Conservation (phyloP, 1,140 invertebrate species). For the Drosophila parabipectinata region DNA sequence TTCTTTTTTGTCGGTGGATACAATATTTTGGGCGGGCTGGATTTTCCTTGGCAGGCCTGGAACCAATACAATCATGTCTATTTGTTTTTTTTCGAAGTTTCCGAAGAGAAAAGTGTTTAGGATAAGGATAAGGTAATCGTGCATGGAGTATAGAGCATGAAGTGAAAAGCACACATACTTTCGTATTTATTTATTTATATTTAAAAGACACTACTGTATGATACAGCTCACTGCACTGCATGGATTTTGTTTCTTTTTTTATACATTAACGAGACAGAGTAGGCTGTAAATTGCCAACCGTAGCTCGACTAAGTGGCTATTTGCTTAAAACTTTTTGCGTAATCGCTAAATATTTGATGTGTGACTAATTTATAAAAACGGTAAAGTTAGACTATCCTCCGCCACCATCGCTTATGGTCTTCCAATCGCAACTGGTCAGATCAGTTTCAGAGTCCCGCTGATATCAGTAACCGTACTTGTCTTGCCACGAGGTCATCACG, state of each 20-base stretch:
- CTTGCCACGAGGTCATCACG: constrained; percentile 96
- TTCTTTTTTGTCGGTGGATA: too few species aligned
- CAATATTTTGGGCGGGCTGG: too few species aligned
- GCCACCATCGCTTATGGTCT: background rate
- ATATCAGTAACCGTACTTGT: constrained; percentile 87
- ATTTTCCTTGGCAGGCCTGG: too few species aligned
- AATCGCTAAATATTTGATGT: constrained; percentile 43
- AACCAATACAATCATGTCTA: too few species aligned
- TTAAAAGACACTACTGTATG: constrained; percentile 60
- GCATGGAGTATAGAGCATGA: constrained; percentile 1
- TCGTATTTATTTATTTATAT: constrained; percentile 34
- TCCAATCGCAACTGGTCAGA: constrained; percentile 2
- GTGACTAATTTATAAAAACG: constrained; percentile 59
- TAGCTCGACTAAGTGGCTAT: constrained; percentile 38
- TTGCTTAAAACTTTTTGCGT: constrained; percentile 60
- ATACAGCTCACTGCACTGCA: constrained; percentile 41
- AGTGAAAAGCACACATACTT: background rate
- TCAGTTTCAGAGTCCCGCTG: constrained; percentile 8
- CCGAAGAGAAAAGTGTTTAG: background rate
- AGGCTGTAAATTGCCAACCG: constrained; percentile 11
- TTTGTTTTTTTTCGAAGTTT: too few species aligned
- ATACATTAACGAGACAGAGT: constrained; percentile 38
- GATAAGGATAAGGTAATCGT: background rate
- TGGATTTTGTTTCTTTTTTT: constrained; percentile 33
- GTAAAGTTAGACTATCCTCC: constrained; percentile 40